Evolutionary conservation across 2,888 invertebrate genomes (phyloP).

Genomic region (Agrilus cyanescens): DNA sequence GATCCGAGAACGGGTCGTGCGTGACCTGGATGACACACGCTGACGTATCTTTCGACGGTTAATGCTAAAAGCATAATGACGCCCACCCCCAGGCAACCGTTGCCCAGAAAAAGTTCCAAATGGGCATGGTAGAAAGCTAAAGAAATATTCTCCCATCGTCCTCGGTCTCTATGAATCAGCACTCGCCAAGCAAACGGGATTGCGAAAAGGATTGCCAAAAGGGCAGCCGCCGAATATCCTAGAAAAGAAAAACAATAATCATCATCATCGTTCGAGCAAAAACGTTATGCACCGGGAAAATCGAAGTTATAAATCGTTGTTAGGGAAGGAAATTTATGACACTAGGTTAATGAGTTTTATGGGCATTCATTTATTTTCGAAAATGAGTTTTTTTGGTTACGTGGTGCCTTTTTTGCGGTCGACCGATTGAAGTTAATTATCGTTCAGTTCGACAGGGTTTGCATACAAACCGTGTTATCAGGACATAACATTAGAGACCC

Average conservation of each 20-base stretch:
- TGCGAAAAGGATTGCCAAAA: conserved; percentile 58
- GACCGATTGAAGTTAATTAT: too few species aligned
- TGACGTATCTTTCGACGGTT: conserved; percentile 62
- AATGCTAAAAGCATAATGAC: conserved; percentile 65
- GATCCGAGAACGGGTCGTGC: conserved; percentile 52
- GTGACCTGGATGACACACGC: conserved; percentile 61
- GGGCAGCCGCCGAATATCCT: conserved; percentile 68
- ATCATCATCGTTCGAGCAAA: too few species aligned
- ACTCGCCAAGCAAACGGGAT: conserved; percentile 57
- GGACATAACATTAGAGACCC: too few species aligned
- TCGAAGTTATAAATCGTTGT: neutral
- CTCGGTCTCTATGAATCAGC: conserved; percentile 50
- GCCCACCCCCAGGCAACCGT: conserved; percentile 61
- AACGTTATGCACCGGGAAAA: neutral
- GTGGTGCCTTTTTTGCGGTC: too few species aligned
- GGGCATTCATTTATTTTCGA: too few species aligned
- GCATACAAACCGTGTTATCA: too few species aligned
- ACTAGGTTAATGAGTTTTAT: too few species aligned
- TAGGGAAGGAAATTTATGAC: too few species aligned
- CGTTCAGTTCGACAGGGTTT: too few species aligned
- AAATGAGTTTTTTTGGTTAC: too few species aligned
- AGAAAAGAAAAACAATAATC: conserved; percentile 24
- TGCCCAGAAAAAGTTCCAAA: conserved; percentile 58
- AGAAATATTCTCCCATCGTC: conserved; percentile 49
- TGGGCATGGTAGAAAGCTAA: conserved; percentile 60